Evolutionary conservation across 2,888 invertebrate species (phyloP), one percentile per base, ranked within the genome.

Genomic region (Lepidocyrtoides sp.): DNA sequence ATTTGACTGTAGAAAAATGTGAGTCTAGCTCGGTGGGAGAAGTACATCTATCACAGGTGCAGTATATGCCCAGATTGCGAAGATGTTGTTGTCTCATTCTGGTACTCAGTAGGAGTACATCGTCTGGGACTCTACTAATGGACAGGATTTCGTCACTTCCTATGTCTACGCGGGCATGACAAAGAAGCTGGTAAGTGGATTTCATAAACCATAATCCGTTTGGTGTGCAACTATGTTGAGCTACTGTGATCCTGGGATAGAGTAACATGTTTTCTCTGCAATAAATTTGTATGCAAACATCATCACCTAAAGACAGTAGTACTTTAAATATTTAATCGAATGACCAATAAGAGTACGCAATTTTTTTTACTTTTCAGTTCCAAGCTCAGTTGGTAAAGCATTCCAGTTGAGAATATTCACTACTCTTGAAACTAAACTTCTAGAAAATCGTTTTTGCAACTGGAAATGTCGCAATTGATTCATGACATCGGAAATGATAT

Each of bases 1-100:
- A 92, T 84, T 87, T 91, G 0, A 92, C 88, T 0, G 92, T 91
- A 12, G 91, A 89, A 10, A 91, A 87, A 36, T 91, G 41, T 0
- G 90, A 83, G 12, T 54, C 81, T 0, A 92, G 32, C 51, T 92
- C 92, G 0, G 51, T 32, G 4, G 90, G 84, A 60, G 82, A 82
- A 0, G 10, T n/a, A 26, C 92, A 92, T 17, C 90, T 82, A 12
- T 44, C 66, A 54, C 92, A 92, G 7, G 32, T 51, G 20, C 92
- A 92, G n/a, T 75, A 57, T 8, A 92, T 63, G 41, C 79, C 79
- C 17, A 88, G 32, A 5, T 63, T 77, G 0, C 60, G 81, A 20
- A 91, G 91, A 20, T 86, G 82, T 7, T 91, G 86, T 14, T 91
- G 91, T 1, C 91, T 57, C 2, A 17, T 81, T 36, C 36, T 82